Base-by-base conservation (phyloP, 2,888 invertebrate species). In the Hoplodrina blanda region DNA sequence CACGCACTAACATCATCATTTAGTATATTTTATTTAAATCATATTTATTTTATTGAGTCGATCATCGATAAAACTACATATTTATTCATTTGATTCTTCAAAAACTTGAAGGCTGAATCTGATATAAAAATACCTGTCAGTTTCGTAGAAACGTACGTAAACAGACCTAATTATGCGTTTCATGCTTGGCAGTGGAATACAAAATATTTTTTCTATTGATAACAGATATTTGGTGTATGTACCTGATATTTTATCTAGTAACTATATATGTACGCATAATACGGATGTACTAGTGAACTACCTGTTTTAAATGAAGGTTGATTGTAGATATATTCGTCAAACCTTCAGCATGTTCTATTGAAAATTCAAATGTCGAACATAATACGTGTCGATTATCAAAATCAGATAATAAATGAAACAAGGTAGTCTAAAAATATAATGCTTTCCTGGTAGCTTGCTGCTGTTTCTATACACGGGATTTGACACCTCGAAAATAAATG, bases 401-500 rank as follows among this genome's bases (percentile, higher is more conserved):
- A 13, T 37, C n/a, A 52, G 70, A 75, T 57, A 55, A 66, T 10
- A 59, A 49, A 63, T 62, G 20, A 61, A 17, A 63, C 61, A 13
- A 49, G 4, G 10, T 10, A 25, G 4, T 60, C 30, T 62, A 71
- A 60, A 78, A 59, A 57, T 73, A 67, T 15, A 15, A 54, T 54
- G 13, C 7, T 49, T 62, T 62, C 37, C 25, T 54, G 19, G 25
- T 61, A 66, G 20, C 19, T 44, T 53, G 57, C 50, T 41, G 46
- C 30, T 55, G 61, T 79, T 66, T 55, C 20, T 49, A 33, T 69
- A 25, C 30, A 46, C 20, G 11, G 54, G 49, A 66, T 62, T 49
- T 19, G 56, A 62, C 57, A 71, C 65, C 52, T 64, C 53, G 56
- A 54, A 71, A 68, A 72, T 60, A 52, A 69, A 65, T 46, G 54